A percentile compares a stretch with the other conserved stretches of the same genome.
phyloP scores from a whole-genome alignment of 2,113 vertebrate species.

The Grammatotria lemairii region DNA sequence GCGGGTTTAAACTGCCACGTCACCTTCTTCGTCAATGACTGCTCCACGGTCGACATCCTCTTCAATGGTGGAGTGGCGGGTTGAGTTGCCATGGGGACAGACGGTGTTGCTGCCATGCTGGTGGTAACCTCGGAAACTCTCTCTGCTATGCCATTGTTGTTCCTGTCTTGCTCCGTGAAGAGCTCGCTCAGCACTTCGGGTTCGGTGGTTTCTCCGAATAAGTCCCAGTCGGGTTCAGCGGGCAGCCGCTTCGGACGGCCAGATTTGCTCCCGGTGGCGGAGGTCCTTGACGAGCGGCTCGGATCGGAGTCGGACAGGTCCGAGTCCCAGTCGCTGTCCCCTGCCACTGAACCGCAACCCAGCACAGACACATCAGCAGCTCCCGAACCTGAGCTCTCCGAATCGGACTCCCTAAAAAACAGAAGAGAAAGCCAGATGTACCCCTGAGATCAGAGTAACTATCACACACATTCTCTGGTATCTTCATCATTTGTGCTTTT shows the following conservation, averaged over 20 bases:
- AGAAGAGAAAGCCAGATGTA: neutral
- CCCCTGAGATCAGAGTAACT: neutral
- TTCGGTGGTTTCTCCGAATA: conserved; percentile 41
- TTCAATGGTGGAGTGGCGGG: neutral
- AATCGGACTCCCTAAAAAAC: conserved; percentile 64
- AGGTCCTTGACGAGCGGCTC: conserved; percentile 37
- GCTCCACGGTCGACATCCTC: neutral
- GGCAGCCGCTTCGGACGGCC: conserved; percentile 1
- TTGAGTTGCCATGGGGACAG: conserved; percentile 8
- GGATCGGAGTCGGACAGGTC: conserved; percentile 67
- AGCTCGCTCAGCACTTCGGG: conserved; percentile 30
- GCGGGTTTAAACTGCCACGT: conserved; percentile 68
- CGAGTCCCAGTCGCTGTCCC: conserved; percentile 76
- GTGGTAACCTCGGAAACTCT: neutral
- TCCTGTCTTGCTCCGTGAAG: conserved; percentile 10
- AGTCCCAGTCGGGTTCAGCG: conserved; percentile 58
- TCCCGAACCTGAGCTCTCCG: conserved; percentile 72
- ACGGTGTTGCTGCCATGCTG: neutral
- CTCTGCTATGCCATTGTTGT: neutral
- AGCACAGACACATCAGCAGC: conserved; percentile 60
- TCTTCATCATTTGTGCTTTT: neutral
- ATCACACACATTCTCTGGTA: neutral
- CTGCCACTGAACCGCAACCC: conserved; percentile 58
- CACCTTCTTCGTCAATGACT: conserved; percentile 45
- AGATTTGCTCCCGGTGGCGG: neutral